Evolutionary conservation across 2,888 invertebrate species (phyloP).

Genomic region (Calameuta pallipes): DNA sequence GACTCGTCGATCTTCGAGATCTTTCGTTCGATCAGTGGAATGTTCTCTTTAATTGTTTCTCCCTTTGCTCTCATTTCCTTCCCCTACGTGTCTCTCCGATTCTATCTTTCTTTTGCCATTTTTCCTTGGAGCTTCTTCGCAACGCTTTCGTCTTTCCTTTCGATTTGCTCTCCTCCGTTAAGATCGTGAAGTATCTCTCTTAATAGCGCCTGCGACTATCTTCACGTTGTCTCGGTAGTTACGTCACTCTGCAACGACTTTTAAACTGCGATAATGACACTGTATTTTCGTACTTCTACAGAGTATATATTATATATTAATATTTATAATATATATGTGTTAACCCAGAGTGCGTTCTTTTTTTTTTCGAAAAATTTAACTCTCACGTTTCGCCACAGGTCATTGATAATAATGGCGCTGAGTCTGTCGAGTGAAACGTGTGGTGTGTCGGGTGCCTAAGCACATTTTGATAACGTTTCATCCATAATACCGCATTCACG

Average conservation of each 20-base stretch:
- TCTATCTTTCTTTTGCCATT: constrained; percentile 25
- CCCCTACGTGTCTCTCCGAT: neutral
- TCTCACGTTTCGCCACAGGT: constrained; percentile 15
- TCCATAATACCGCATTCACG: too few relatives aligned
- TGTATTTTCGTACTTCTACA: constrained; percentile 47
- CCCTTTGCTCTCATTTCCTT: constrained; percentile 5
- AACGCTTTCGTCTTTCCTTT: constrained; percentile 22
- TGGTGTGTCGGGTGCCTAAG: constrained; percentile 8
- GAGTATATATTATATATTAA: constrained; percentile 53
- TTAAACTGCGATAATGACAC: constrained; percentile 46
- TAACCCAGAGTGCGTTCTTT: constrained; percentile 35
- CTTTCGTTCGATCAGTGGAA: constrained; percentile 44
- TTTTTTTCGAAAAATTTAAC: constrained; percentile 6
- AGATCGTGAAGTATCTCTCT: too few relatives aligned
- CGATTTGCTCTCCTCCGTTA: neutral
- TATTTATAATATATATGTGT: constrained; percentile 48
- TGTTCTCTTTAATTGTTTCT: constrained; percentile 37
- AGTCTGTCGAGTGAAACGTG: constrained; percentile 29
- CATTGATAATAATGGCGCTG: constrained; percentile 26
- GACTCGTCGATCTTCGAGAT: constrained; percentile 24
- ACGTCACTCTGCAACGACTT: constrained; percentile 30
- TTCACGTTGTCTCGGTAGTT: constrained; percentile 13
- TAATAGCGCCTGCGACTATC: neutral
- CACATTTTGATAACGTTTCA: too few relatives aligned
- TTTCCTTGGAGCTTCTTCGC: constrained; percentile 24